Evolutionary conservation across 2,888 invertebrate species (phyloP), one percentile per base, ranked within the genome.

Genomic region (Hydropsyche betteni): DNA sequence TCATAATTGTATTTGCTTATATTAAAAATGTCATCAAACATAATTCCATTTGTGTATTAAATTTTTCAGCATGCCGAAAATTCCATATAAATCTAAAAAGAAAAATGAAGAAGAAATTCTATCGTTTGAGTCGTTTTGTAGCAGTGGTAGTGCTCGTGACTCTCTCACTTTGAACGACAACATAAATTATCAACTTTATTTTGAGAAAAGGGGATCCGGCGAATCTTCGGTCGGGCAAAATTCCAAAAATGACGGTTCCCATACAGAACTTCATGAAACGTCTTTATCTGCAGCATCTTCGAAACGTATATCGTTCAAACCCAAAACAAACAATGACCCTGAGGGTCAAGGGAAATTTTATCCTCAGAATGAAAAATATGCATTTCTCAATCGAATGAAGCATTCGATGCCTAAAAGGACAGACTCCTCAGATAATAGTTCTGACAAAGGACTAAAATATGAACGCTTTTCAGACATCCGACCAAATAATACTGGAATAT

Each of bases 61-160:
- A 8, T 44, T 44, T 44, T 77, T n/a, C 74, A 81, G 84, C 81
- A 88, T 88, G 88, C 85, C 87, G 74, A 87, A 87, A 83, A 84
- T 86, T 81, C 86, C 87, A 0, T 86, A 85, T 76, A 87, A 86
- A 82, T 80, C 84, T 4, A 86, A 87, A 78, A 85, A 85, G 81
- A 81, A 86, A 14, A 86, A 86, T 68, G 88, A 87, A 78, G 87
- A 88, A 77, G 87, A 87, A 80, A 86, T 87, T 75, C 89, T 90
- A 36, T 89, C 90, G 0, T 90, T 90, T 81, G 89, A 90, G 81
- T 88, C 90, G 74, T 90, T 90, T 81, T 89, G 88, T 80, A 81
- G 83, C 34, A 84, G 80, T 78, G 75, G 81, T 81, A 24, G 77
- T 85, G 44, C 88, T 88, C 81, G 88, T 87, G 89, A 89, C 83